Evolutionary conservation across 2,888 invertebrate species (phyloP), one percentile per base, ranked within the genome.

Genomic region (Orthonychiurus folsomi): DNA sequence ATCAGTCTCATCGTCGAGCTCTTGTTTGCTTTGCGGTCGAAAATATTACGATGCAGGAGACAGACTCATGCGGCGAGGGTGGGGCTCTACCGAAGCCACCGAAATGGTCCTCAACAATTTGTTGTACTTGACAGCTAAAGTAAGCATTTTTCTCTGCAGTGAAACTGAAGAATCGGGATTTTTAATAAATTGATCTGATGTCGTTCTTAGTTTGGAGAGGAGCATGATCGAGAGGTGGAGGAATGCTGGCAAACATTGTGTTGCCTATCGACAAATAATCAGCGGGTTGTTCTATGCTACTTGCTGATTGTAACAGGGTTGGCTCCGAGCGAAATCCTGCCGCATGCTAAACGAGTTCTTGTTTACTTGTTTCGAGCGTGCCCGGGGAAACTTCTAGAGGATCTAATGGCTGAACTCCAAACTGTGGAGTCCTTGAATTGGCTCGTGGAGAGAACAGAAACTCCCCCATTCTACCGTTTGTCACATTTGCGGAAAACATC

Each of bases 71-170:
- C 56, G 71, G 12, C 63, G 95, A 77, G 97, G 97, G 0, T 95
- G 97, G 84, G 99, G 99, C 53, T 95, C 95, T 0, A 91, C 91
- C 0, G 96, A 97, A 79, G 97, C 97, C n/a, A 99, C 97, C 0
- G 97, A 99, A 80, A 95, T 99, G 93, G 93, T 99, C 57, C 83
- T 99, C 67, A 99, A 99, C 78, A 99, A 99, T 80, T 85, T 99
- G 23, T 93, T 99, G 79, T 97, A 96, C 79, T 89, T 97, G 74
- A 99, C 97, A 3, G 91, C 93, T 2, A 93, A 93, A 86, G 91
- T 91, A 80, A 69, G 61, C 54, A n/a, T n/a, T n/a, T n/a, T n/a
- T n/a, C n/a, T n/a, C n/a, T n/a, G n/a, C n/a, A n/a, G n/a, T n/a
- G n/a, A n/a, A n/a, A 3, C 18, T 5, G 26, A n/a, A 57, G 15